Evolutionary conservation across 2,888 invertebrate species (phyloP).

Genomic region (Hanleya hanleyi): DNA sequence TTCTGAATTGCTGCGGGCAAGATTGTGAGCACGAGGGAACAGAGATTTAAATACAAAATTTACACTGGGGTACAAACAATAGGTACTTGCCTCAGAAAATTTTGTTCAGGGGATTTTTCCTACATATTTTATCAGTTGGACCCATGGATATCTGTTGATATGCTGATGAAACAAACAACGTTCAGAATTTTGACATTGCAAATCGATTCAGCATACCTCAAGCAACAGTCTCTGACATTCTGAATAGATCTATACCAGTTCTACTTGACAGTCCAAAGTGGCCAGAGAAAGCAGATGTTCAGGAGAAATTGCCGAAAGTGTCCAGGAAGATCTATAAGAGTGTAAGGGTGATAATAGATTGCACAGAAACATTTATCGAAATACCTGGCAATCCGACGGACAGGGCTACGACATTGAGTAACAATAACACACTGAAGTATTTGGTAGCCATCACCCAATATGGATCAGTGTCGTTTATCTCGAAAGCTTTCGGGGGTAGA

Average conservation of each 20-base stretch:
- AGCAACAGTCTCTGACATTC: slow-evolving; percentile 22
- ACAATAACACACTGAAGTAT: neutral
- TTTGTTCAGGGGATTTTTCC: neutral
- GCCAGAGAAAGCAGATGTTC: slow-evolving; percentile 28
- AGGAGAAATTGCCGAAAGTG: slow-evolving; percentile 17
- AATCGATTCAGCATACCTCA: slow-evolving; percentile 12
- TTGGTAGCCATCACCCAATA: neutral
- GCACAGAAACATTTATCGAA: slow-evolving; percentile 27
- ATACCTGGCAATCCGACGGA: slow-evolving; percentile 30
- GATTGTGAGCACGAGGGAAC: neutral
- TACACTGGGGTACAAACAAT: slow-evolving; percentile 11
- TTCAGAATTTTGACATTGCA: slow-evolving; percentile 23
- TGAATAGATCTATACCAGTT: slow-evolving; percentile 16
- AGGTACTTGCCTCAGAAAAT: slow-evolving; percentile 6
- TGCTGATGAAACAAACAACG: slow-evolving; percentile 27
- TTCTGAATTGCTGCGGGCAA: too few relatives aligned
- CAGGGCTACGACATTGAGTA: slow-evolving; percentile 26
- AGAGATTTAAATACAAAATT: neutral
- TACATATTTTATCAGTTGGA: neutral
- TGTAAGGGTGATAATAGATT: slow-evolving; percentile 29
- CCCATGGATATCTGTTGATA: slow-evolving; percentile 8
- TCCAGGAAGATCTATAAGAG: slow-evolving; percentile 22
- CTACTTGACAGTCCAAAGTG: slow-evolving; percentile 21
- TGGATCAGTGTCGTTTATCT: neutral
- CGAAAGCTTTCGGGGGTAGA: slow-evolving; percentile 23